Percentiles rank a stretch among this genome's conserved stretches.
phyloP scores from a whole-genome alignment of 1,140 invertebrate genomes.

The Drosophila asahinai region DNA sequence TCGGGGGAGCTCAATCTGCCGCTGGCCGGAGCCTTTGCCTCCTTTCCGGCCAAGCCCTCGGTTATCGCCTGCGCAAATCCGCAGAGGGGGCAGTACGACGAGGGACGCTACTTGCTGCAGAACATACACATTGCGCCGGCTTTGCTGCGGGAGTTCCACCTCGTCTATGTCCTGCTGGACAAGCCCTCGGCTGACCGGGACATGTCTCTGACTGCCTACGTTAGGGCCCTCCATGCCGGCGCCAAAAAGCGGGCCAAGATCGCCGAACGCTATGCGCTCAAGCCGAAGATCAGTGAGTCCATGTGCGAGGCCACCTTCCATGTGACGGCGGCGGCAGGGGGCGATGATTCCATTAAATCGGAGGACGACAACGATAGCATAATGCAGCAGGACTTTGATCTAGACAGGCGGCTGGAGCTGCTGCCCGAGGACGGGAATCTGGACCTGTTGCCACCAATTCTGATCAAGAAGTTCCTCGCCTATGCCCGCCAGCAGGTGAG shows the following conservation, averaged over 20 bases:
- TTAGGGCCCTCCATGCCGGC: constrained; percentile 68
- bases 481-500: constrained; percentile 96
- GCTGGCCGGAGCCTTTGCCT: constrained; percentile 93
- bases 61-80: constrained; percentile 97
- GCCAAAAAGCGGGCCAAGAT: constrained; percentile 64
- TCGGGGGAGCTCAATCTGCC: constrained; percentile 96
- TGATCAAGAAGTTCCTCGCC: constrained; percentile 95
- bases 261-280: constrained; percentile 49
- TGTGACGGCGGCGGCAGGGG: neutral
- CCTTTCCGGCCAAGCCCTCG: constrained; percentile 92
- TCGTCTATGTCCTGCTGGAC: constrained; percentile 96
- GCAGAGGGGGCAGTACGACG: constrained; percentile 94
- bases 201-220: constrained; percentile 82
- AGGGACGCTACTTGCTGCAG: constrained; percentile 94
- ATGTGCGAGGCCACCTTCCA: constrained; percentile 40
- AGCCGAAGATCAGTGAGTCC: constrained; percentile 63
- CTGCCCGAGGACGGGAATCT: constrained; percentile 86
- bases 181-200: constrained; percentile 89
- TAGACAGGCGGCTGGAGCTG: constrained; percentile 87
- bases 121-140: constrained; percentile 95
- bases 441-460: constrained; percentile 90
- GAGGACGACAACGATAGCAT: constrained; percentile 38
- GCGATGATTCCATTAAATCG: neutral
- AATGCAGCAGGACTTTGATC: constrained; percentile 60
- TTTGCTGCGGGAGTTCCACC: constrained; percentile 96